Base-by-base conservation (phyloP, 2,113 vertebrate genomes). In the Piprites chloris region DNA sequence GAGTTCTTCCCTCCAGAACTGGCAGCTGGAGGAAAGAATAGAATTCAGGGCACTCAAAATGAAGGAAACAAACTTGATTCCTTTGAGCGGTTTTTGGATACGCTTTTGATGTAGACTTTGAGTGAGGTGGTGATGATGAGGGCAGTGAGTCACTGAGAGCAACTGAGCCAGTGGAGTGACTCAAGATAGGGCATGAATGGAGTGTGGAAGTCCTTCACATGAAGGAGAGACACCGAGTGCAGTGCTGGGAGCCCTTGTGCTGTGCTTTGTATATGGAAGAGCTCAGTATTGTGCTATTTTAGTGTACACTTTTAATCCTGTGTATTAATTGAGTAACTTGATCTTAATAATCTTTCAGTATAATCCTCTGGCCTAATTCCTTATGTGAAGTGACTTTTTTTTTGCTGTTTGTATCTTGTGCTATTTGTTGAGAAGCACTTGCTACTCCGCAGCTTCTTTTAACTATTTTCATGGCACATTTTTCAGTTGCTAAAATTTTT, bases 181-280 rank as follows among this genome's bases (percentile, higher is more conserved):
- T 81, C 52, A 47, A 23, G 55, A 30, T 10, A 5, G 0, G 27
- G 27, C 58, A 7, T 6, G 47, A 32, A 12, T 8, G 18, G 18
- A 19, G 44, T 6, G 50, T 9, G 1, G 12, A 22, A 52, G 23
- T 22, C 27, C 59, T 55, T 50, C 5, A 0, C 1, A 0, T 5
- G 47, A 46, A 74, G 61, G 87, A 66, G 72, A 28, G 5, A 5
- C 6, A 28, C 23, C 13, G 61, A 2, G 50, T 46, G 55, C 50
- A 35, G 68, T 10, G 41, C 3, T 79, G 77, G 49, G 56, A 65
- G 53, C 5, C 0, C 10, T 78, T 59, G 24, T 75, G 56, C 32
- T 78, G 33, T 41, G 65, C 61, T 81, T 41, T 42, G 9, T 56
- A 9, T n/a, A 4, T 65, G 53, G n/a, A 76, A n/a, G 58, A 79